A percentile compares a stretch with the other conserved stretches of the same genome.
Conservation (phyloP, 2,888 invertebrate genomes). For the Phoenoteleia sp. region DNA sequence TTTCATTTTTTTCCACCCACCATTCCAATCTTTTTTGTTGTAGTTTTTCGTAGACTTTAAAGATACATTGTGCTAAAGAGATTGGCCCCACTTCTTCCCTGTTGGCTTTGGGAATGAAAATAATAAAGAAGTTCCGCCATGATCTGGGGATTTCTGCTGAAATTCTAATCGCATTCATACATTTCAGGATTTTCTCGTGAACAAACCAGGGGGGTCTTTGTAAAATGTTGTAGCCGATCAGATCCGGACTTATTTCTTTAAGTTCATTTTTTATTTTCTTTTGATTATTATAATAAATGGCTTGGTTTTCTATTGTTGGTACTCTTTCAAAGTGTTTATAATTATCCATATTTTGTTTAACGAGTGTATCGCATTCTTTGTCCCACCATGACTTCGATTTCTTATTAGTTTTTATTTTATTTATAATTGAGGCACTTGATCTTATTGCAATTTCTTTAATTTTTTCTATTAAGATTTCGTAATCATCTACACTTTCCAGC, state of each 20-base stretch:
- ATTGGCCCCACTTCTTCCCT: too few relatives aligned
- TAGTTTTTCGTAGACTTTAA: too few relatives aligned
- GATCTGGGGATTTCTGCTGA: too few relatives aligned
- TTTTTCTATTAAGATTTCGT: background rate
- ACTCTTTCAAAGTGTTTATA: background rate
- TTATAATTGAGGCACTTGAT: background rate
- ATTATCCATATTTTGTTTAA: background rate
- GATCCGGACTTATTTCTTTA: background rate
- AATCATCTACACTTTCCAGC: background rate
- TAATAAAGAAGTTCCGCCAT: too few relatives aligned
- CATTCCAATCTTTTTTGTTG: too few relatives aligned
- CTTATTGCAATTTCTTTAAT: background rate
- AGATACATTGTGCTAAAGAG: too few relatives aligned
- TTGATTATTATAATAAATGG: background rate
- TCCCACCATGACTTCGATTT: slow-evolving; percentile 3
- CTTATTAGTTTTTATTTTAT: background rate
- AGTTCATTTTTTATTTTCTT: background rate
- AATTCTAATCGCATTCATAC: too few relatives aligned
- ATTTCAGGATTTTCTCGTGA: too few relatives aligned
- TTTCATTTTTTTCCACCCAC: too few relatives aligned
- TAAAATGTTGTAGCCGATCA: too few relatives aligned
- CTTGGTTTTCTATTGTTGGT: slow-evolving; percentile 15
- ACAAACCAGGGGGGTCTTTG: too few relatives aligned
- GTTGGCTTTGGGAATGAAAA: too few relatives aligned
- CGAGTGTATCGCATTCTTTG: background rate